Evolutionary conservation across 2,888 invertebrate species (phyloP).

Genomic region (Corythucha ciliata): DNA sequence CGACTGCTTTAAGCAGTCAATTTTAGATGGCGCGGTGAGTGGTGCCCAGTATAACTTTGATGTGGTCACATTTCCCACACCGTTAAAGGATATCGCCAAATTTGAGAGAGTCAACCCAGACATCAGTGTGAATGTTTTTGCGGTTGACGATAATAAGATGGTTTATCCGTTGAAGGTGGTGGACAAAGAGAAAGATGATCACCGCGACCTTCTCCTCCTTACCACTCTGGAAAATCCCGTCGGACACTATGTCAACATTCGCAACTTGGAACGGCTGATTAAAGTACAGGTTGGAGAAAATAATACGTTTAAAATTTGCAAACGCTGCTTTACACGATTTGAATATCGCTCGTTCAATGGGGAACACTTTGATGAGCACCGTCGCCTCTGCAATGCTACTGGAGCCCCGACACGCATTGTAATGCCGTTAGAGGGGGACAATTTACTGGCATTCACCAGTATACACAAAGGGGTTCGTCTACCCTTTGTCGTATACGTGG

Average conservation of each 20-base stretch:
- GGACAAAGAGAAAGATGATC: background rate
- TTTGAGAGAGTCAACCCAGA: background rate
- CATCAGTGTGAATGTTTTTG: background rate
- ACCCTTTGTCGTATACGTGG: conserved; percentile 2
- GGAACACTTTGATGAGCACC: too few species aligned
- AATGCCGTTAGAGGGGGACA: background rate
- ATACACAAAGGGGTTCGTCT: conserved; percentile 4
- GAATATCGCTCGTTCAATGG: too few species aligned
- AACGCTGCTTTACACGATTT: too few species aligned
- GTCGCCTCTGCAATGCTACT: too few species aligned
- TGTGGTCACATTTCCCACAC: too few species aligned
- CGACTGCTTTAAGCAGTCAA: conserved; percentile 2
- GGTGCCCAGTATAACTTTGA: too few species aligned
- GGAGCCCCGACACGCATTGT: background rate
- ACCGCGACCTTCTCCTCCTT: background rate
- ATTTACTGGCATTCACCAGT: too few species aligned
- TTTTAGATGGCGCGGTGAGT: background rate
- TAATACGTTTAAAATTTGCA: too few species aligned
- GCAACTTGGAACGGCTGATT: too few species aligned
- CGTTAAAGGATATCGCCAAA: background rate
- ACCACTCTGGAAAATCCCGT: background rate
- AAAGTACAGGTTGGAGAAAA: too few species aligned
- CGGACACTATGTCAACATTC: too few species aligned
- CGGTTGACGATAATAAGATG: background rate
- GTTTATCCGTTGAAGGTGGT: background rate